A percentile compares a stretch with the other conserved stretches of the same genome.
These are phyloP conservation scores for Holothuria glaberrima DNA, from an alignment of 35 echinoderm and acorn worm species.

Conservation along the genomic window DNA sequence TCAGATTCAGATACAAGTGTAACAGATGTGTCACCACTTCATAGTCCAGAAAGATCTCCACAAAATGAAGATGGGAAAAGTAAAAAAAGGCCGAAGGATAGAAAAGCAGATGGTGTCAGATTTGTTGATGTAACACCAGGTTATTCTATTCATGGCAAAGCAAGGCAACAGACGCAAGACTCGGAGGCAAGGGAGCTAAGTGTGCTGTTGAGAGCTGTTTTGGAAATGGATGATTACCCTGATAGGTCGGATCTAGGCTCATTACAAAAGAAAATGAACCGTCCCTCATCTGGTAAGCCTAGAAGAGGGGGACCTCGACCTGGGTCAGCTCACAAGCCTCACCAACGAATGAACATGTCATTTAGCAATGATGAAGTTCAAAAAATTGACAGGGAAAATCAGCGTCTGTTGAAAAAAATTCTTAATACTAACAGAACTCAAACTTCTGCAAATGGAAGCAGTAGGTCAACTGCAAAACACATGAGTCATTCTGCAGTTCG, in stretches of 20 bases:
- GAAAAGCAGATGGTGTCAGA: conserved; percentile 48
- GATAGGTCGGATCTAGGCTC: conserved; percentile 49
- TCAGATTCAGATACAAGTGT: conserved; percentile 83
- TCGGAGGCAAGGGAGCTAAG: conserved; percentile 88
- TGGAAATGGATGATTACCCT: conserved; percentile 91
- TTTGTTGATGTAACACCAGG: conserved; percentile 62
- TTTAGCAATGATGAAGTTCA: conserved; percentile 96
- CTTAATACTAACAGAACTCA: conserved; percentile 39
- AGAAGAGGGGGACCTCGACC: conserved; percentile 28
- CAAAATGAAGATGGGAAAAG: conserved; percentile 15
- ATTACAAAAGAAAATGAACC: conserved; percentile 62
- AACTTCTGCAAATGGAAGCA: conserved; percentile 4
- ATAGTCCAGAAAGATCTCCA: conserved; percentile 73
- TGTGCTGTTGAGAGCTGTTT: conserved; percentile 82
- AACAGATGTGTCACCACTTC: conserved; percentile 95
- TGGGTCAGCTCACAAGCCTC: conserved; percentile 68
- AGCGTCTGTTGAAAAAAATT: conserved; percentile 85
- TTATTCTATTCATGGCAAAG: conserved; percentile 51
- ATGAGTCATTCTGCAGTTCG: conserved; percentile 88
- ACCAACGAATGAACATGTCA: conserved; percentile 95
- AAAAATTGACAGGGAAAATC: conserved; percentile 92
- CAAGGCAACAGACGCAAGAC: conserved; percentile 38
- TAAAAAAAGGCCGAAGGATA: background rate
- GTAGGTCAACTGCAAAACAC: background rate
- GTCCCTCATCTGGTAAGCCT: conserved; percentile 72